Conservation (phyloP, 2,797 vertebrate genomes). For the Sebastes iracundus region DNA sequence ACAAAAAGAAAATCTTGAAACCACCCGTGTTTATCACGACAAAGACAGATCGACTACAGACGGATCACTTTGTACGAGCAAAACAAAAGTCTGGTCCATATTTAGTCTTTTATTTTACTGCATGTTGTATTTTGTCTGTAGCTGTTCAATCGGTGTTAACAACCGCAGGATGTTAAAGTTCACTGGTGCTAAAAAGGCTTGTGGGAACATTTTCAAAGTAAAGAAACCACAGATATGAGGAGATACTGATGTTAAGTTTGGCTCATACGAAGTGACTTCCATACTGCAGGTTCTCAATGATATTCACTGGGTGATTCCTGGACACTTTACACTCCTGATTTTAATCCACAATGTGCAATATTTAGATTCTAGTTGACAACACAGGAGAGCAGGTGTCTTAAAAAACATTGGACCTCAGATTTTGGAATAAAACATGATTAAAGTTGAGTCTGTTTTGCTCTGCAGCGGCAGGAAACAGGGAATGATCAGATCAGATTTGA, state of each 20-base stretch:
- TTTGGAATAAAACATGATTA: not conserved
- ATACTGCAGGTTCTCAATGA: not conserved
- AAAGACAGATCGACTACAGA: not conserved
- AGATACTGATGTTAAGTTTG: not conserved
- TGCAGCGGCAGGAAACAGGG: not conserved
- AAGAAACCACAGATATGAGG: not conserved
- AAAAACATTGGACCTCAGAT: not conserved
- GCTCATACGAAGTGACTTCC: not conserved
- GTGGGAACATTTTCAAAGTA: not conserved
- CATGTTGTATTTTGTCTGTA: not conserved
- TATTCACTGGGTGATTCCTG: not conserved
- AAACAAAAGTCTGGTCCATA: not conserved
- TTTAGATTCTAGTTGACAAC: not conserved
- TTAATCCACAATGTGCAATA: not conserved
- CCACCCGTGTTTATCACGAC: not conserved
- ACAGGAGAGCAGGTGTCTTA: not conserved
- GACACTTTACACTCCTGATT: not conserved
- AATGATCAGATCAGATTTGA: not conserved
- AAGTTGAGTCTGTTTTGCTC: not conserved
- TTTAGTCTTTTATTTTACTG: not conserved
- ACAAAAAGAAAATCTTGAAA: not conserved
- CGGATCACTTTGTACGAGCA: not conserved
- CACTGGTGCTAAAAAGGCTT: not conserved
- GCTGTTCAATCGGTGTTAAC: not conserved
- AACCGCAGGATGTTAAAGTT: not conserved